phyloP scores from a whole-genome alignment of 2,113 vertebrate species.

The Melanerpes formicivorus region DNA sequence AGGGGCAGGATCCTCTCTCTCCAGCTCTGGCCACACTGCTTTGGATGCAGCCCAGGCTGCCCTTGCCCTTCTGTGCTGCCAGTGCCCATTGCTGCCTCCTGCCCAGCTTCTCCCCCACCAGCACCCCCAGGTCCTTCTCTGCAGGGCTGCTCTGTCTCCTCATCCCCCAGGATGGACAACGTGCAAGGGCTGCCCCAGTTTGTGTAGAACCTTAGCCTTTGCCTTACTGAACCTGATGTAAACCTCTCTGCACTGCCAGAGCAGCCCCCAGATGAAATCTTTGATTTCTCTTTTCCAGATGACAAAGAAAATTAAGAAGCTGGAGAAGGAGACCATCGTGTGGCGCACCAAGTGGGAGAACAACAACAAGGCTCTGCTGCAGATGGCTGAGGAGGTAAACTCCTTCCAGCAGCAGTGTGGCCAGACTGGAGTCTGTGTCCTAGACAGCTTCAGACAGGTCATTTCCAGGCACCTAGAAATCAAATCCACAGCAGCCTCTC shows the following conservation, averaged over 20 bases:
- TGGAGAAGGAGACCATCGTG: constrained; percentile 96
- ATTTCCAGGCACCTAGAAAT: background rate
- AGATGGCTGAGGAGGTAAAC: constrained; percentile 96
- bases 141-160: too few species aligned
- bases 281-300: constrained; percentile 78
- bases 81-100: too few species aligned
- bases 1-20: too few species aligned
- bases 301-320: constrained; percentile 99
- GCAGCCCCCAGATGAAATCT: background rate
- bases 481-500: background rate
- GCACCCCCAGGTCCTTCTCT: too few species aligned
- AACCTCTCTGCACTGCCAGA: background rate
- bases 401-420: background rate
- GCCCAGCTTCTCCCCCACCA: too few species aligned
- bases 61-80: too few species aligned
- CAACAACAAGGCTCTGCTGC: constrained; percentile 96
- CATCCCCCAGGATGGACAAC: too few species aligned
- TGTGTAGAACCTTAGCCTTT: too few species aligned
- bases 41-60: too few species aligned
- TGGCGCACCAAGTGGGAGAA: constrained; percentile 99
- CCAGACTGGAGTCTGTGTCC: background rate
- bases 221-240: background rate
- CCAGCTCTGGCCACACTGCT: too few species aligned
- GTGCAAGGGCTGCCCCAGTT: too few species aligned
- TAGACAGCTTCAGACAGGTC: background rate